A percentile compares a stretch with the other conserved stretches of the same genome.
These are phyloP conservation scores for Lasaia peninsularis DNA, from an alignment of 1,140 invertebrate genomes.

Conservation along the genomic window DNA sequence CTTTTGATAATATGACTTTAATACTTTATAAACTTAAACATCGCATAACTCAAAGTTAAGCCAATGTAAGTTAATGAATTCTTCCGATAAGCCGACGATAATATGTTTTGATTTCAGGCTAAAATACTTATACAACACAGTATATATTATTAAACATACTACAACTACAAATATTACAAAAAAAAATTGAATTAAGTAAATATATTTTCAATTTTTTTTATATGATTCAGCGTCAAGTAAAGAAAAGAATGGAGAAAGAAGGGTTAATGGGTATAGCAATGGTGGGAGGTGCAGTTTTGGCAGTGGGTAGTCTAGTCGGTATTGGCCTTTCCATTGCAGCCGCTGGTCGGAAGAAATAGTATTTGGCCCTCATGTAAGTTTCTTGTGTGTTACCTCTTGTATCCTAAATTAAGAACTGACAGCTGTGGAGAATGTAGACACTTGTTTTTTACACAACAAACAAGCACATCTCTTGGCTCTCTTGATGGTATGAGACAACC, in stretches of 20 bases:
- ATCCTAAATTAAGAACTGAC: too few relatives aligned
- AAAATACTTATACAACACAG: too few relatives aligned
- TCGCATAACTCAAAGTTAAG: too few relatives aligned
- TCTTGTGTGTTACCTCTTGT: neutral
- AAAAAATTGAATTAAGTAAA: neutral
- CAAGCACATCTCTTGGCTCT: too few relatives aligned
- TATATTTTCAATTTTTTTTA: neutral
- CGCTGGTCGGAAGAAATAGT: conserved; percentile 78
- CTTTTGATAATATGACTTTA: too few relatives aligned
- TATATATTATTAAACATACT: too few relatives aligned
- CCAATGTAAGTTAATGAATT: too few relatives aligned
- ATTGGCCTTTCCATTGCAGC: conserved; percentile 85
- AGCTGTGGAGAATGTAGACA: too few relatives aligned
- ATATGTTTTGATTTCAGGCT: neutral
- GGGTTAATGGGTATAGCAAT: conserved; percentile 92
- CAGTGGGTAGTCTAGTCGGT: conserved; percentile 87
- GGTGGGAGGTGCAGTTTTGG: conserved; percentile 88
- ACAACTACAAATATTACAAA: too few relatives aligned
- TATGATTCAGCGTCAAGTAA: conserved; percentile 86
- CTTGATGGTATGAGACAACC: too few relatives aligned
- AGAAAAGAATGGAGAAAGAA: conserved; percentile 93
- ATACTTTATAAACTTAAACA: too few relatives aligned
- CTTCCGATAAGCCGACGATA: too few relatives aligned
- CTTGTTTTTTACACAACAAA: neutral
- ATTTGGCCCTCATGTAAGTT: conserved; percentile 61